These are phyloP conservation scores for Temnothorax rugatulus DNA, from an alignment of 2,888 invertebrate genomes.

Conservation along the genomic window DNA sequence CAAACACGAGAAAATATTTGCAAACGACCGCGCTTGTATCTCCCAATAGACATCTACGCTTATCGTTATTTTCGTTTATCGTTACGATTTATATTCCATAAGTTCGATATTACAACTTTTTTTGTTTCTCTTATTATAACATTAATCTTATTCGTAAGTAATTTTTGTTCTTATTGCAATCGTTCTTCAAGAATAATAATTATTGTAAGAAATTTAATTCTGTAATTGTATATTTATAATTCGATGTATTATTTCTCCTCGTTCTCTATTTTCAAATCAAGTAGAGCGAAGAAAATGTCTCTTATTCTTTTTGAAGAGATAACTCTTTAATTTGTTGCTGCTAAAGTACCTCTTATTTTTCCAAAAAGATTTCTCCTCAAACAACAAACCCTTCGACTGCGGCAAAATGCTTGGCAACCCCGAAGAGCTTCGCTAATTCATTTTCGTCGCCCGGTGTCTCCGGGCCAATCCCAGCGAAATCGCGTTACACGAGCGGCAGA, in stretches of 20 bases:
- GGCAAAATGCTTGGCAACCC: constrained; percentile 34
- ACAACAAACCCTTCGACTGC: constrained; percentile 32
- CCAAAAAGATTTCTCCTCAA: constrained; percentile 34
- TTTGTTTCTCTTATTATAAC: neutral
- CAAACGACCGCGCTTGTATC: neutral
- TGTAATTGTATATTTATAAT: constrained; percentile 12
- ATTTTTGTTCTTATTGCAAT: neutral
- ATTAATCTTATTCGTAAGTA: neutral
- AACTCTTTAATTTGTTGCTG: constrained; percentile 42
- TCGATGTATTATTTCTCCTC: constrained; percentile 8
- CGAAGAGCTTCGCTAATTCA: constrained; percentile 66
- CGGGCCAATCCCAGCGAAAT: constrained; percentile 44
- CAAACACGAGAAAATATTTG: constrained; percentile 29
- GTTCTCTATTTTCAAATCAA: neutral
- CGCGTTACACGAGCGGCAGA: constrained; percentile 60
- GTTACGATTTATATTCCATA: neutral
- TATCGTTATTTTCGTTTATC: constrained; percentile 17
- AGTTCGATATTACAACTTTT: neutral
- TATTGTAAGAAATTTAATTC: neutral
- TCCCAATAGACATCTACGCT: constrained; percentile 41
- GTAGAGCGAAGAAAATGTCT: constrained; percentile 14
- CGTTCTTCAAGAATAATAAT: neutral
- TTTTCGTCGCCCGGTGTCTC: constrained; percentile 61
- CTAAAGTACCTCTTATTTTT: constrained; percentile 46
- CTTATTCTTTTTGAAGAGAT: constrained; percentile 41